Conservation (phyloP, 2,888 invertebrate species). For the Bombylius discolor region DNA sequence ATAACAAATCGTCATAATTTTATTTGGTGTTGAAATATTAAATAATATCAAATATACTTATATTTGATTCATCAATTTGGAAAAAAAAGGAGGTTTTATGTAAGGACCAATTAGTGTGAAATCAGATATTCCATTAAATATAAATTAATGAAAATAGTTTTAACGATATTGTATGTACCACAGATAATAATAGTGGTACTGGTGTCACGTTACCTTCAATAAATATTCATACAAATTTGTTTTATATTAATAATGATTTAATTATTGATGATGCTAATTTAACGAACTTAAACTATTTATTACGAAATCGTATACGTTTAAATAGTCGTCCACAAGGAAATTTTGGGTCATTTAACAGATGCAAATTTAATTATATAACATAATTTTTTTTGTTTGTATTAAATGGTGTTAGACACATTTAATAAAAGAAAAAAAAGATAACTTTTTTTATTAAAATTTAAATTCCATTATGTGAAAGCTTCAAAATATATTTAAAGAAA, state of each 20-base stretch:
- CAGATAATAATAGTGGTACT: not conserved
- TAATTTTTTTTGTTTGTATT: no score
- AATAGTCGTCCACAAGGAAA: no score
- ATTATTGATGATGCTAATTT: slow-evolving; percentile 21
- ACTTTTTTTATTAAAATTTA: no score
- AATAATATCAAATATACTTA: slow-evolving; percentile 22
- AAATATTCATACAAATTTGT: not conserved
- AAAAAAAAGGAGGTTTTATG: no score
- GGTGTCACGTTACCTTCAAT: no score
- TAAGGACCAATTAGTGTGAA: no score
- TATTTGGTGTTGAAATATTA: slow-evolving; percentile 1
- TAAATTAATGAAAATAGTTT: not conserved
- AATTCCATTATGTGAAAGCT: no score
- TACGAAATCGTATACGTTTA: slow-evolving; percentile 24
- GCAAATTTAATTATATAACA: slow-evolving; percentile 23
- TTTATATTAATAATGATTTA: slow-evolving; percentile 18
- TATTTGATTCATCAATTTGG: slow-evolving; percentile 26
- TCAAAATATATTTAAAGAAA: no score
- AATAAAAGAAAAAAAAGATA: no score
- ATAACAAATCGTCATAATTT: no score
- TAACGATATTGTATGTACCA: no score
- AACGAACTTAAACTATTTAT: slow-evolving; percentile 23
- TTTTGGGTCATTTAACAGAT: slow-evolving; percentile 25
- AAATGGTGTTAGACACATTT: no score
- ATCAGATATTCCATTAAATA: not conserved